Percentiles rank a stretch among this genome's conserved stretches.
These are phyloP conservation scores for Eulithis testata DNA, from an alignment of 2,888 invertebrate species.

Conservation along the genomic window DNA sequence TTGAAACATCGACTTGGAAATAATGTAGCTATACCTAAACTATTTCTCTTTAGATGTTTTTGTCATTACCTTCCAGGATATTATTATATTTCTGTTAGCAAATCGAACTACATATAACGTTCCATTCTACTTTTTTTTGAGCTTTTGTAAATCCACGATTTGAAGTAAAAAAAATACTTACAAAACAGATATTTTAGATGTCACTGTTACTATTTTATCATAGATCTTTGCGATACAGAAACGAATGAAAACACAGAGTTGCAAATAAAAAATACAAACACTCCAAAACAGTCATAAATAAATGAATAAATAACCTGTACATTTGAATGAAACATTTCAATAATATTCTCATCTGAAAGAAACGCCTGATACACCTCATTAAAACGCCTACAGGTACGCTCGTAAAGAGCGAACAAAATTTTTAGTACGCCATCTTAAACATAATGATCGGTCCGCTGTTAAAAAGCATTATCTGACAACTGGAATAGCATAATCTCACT, in stretches of 20 bases:
- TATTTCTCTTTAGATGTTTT: too few relatives aligned
- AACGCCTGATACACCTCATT: conserved; percentile 60
- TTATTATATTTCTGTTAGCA: too few relatives aligned
- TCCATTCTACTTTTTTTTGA: too few relatives aligned
- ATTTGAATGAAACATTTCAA: conserved; percentile 29
- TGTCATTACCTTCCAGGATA: too few relatives aligned
- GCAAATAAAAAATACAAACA: conserved; percentile 1
- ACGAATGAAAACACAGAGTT: neutral
- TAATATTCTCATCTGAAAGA: conserved; percentile 46
- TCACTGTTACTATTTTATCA: too few relatives aligned
- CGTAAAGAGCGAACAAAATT: conserved; percentile 76
- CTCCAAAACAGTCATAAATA: conserved; percentile 29
- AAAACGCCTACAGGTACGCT: conserved; percentile 55
- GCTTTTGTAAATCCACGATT: too few relatives aligned
- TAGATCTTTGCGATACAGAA: neutral
- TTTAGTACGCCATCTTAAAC: conserved; percentile 74
- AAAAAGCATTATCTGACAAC: conserved; percentile 73
- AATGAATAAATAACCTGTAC: conserved; percentile 27
- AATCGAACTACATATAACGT: too few relatives aligned
- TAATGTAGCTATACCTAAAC: too few relatives aligned
- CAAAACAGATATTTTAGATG: too few relatives aligned
- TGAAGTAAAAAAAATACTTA: too few relatives aligned
- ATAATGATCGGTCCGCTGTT: conserved; percentile 78
- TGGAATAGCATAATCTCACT: conserved; percentile 76
- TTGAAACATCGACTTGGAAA: too few relatives aligned